Conservation (phyloP, 1,140 invertebrate genomes). For the Homalodisca vitripennis region DNA sequence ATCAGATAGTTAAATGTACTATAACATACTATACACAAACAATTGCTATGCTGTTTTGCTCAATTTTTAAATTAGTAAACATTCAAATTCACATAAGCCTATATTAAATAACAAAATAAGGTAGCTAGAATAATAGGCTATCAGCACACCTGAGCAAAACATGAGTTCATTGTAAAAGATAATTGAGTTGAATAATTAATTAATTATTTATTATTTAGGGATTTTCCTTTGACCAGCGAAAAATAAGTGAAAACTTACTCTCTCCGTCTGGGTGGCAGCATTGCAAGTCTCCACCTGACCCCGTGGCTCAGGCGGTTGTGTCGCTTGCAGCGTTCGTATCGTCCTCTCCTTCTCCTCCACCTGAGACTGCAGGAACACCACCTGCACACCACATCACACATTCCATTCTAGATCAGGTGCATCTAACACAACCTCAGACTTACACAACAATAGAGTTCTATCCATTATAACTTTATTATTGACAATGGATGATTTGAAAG, state of each 20-base stretch:
- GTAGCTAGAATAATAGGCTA: no score
- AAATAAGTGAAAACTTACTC: slow-evolving; percentile 50
- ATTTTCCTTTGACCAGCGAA: background rate
- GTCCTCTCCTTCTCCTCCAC: slow-evolving; percentile 69
- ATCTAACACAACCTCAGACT: no score
- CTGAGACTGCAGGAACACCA: slow-evolving; percentile 54
- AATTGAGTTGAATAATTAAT: no score
- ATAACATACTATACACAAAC: no score
- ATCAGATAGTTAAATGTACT: no score
- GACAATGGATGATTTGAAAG: no score
- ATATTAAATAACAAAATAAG: no score
- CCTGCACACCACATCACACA: slow-evolving; percentile 38
- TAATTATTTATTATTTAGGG: background rate
- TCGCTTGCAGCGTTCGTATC: slow-evolving; percentile 62
- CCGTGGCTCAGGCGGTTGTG: slow-evolving; percentile 35
- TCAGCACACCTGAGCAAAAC: no score
- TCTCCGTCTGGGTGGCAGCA: slow-evolving; percentile 71
- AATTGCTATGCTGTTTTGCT: background rate
- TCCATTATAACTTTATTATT: no score
- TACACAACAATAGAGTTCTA: no score
- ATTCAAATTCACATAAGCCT: background rate
- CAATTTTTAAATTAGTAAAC: background rate
- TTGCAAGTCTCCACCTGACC: slow-evolving; percentile 52
- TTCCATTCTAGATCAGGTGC: no score
- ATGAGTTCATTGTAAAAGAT: no score